A percentile compares a stretch with the other conserved stretches of the same genome.
These are phyloP conservation scores for Dendropsophus ebraccatus DNA, from an alignment of 2,113 vertebrate species.

Conservation along the genomic window DNA sequence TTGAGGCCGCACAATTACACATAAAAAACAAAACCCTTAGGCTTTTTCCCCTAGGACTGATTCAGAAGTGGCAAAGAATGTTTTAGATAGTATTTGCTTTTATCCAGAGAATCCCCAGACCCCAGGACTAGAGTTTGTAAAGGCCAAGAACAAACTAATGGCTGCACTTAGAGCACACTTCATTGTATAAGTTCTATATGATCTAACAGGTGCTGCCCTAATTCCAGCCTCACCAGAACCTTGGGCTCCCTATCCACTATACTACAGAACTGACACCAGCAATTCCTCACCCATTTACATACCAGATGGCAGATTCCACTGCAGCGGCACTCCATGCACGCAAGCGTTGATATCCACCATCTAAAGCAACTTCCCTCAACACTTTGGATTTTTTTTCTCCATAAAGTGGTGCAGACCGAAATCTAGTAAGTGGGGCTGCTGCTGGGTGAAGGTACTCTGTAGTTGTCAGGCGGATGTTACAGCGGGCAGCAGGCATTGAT, in stretches of 20 bases:
- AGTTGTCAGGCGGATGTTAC: too few relatives aligned
- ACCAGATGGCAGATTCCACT: slow-evolving; percentile 86
- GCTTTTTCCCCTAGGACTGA: too few relatives aligned
- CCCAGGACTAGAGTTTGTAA: slow-evolving; percentile 97
- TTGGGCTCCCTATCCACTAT: slow-evolving; percentile 95
- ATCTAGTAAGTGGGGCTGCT: too few relatives aligned
- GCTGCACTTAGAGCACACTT: slow-evolving; percentile 96
- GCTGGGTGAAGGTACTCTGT: too few relatives aligned
- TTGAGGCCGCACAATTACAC: too few relatives aligned
- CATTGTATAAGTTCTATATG: slow-evolving; percentile 98
- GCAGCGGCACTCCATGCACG: slow-evolving; percentile 94
- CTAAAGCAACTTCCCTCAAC: too few relatives aligned
- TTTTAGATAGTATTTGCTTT: slow-evolving; percentile 84
- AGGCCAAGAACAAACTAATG: slow-evolving; percentile 99
- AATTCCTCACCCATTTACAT: slow-evolving; percentile 94
- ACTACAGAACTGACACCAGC: slow-evolving; percentile 93
- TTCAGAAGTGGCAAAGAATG: too few relatives aligned
- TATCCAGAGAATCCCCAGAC: slow-evolving; percentile 99
- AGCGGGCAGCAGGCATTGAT: too few relatives aligned
- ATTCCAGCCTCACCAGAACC: slow-evolving; percentile 94
- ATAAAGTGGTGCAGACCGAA: too few relatives aligned
- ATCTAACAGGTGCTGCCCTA: slow-evolving; percentile 93
- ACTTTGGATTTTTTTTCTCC: too few relatives aligned
- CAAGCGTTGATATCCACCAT: slow-evolving; percentile 69
- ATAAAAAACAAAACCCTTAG: too few relatives aligned